These are phyloP conservation scores for Eueremaeus valkanovi DNA, from an alignment of 2,888 invertebrate genomes.

Conservation along the genomic window DNA sequence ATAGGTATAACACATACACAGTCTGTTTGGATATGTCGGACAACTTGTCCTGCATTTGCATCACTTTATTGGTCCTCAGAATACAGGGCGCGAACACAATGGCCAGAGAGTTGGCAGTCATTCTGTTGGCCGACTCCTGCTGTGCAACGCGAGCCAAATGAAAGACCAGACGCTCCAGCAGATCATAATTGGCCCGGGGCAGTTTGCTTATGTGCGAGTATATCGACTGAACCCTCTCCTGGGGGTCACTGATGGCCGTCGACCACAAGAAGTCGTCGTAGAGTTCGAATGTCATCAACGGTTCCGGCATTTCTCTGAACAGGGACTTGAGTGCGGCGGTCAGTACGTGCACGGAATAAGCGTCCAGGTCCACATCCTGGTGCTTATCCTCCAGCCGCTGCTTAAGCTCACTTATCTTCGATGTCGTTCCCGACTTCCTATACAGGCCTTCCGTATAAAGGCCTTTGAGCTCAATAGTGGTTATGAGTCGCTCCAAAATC, in stretches of 20 bases:
- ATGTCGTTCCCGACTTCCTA: constrained; percentile 69
- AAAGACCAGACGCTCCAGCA: constrained; percentile 86
- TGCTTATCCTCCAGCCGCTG: constrained; percentile 54
- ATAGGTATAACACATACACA: constrained; percentile 53
- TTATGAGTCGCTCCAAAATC: constrained; percentile 81
- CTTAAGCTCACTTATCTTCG: constrained; percentile 53
- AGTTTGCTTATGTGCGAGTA: constrained; percentile 66
- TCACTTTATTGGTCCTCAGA: constrained; percentile 73
- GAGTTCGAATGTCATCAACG: constrained; percentile 82
- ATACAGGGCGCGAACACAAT: constrained; percentile 95
- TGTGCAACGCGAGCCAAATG: constrained; percentile 83
- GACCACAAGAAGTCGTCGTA: constrained; percentile 91
- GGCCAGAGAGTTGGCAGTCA: constrained; percentile 84
- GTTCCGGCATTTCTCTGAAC: constrained; percentile 88
- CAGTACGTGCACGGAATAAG: constrained; percentile 81
- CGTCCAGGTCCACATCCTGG: constrained; percentile 64
- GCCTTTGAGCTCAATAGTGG: constrained; percentile 84
- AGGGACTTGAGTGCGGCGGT: constrained; percentile 82
- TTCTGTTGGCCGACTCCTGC: constrained; percentile 80
- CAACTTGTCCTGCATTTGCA: constrained; percentile 64
- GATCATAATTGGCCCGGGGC: constrained; percentile 80
- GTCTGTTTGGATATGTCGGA: constrained; percentile 85
- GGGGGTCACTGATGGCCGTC: constrained; percentile 56
- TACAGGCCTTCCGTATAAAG: constrained; percentile 90
- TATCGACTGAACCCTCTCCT: constrained; percentile 43